Evolutionary conservation across 2,888 invertebrate species (phyloP), one percentile per base, ranked within the genome.

Genomic region (Netelia melanura): DNA sequence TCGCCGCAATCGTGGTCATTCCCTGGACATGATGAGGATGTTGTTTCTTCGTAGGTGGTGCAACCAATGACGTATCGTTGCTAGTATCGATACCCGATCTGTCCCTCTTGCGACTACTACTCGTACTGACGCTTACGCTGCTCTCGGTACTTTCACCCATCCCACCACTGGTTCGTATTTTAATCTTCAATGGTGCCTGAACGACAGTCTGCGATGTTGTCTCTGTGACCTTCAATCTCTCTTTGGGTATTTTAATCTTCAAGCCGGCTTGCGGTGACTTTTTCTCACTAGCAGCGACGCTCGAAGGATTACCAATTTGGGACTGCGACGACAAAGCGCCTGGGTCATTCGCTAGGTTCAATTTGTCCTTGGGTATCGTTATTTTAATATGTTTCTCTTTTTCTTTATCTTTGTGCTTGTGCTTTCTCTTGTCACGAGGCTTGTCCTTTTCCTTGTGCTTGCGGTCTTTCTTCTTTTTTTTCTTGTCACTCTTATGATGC

Each of bases 241-340:
- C 97, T 91, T 97, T 97, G 0, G 97, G 96, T 74, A 98, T 98
- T 93, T 97, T 98, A 70, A 98, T 97, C 93, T 97, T 97, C 67
- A 98, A 92, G 0, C 96, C 96, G 0, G 93, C 90, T 14, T 86
- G 89, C 0, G 87, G 87, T 0, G 95, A 94, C 74, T 88, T 87
- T 86, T 90, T 89, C 72, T 89, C 88, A 76, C 85, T 75, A 74
- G 67, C 81, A 64, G 78, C 76, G 43, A 75, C 79, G 44, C 87
- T 87, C 14, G 65, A 14, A 2, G 48, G 10, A n/a, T 44, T 76
- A 0, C 14, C 23, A 38, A 30, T 2, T 11, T 65, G 64, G 11
- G 68, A 38, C n/a, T 77, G 75, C 44, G 80, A 21, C 67, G 79
- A 79, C 70, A 87, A 65, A 84, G 89, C n/a, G 85, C 87, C 70